Percentiles rank a stretch among this genome's conserved stretches.
These are phyloP conservation scores for Dendrocopos noguchii DNA, from an alignment of 2,113 vertebrate species.

Conservation along the genomic window DNA sequence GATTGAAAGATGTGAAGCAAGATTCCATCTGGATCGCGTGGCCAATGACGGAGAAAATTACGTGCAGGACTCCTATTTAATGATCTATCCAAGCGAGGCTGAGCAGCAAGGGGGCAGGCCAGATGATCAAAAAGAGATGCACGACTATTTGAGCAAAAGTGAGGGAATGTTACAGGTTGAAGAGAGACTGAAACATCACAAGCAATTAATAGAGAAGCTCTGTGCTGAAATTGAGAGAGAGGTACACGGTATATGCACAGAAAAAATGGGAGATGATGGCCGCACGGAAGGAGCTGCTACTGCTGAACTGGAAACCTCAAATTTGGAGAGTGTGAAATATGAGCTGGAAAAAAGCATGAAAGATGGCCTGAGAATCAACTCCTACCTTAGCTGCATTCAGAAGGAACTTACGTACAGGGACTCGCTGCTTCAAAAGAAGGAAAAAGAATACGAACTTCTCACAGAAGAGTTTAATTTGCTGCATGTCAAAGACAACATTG, in stretches of 20 bases:
- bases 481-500: constrained; percentile 70
- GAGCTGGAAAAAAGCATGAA: constrained; percentile 87
- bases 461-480: constrained; percentile 83
- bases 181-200: constrained; percentile 81
- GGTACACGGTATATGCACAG: constrained; percentile 63
- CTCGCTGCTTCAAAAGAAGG: constrained; percentile 80
- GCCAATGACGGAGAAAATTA: constrained; percentile 77
- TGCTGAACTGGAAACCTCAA: constrained; percentile 55
- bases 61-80: constrained; percentile 75
- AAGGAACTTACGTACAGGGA: constrained; percentile 85
- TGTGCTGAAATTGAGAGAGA: constrained; percentile 88
- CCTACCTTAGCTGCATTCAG: constrained; percentile 83
- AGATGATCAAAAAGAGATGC: constrained; percentile 69
- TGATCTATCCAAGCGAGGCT: constrained; percentile 31
- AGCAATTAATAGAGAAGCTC: constrained; percentile 83
- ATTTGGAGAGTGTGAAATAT: constrained; percentile 78
- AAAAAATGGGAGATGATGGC: constrained; percentile 40
- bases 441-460: constrained; percentile 89
- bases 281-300: background rate
- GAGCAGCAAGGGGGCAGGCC: constrained; percentile 43
- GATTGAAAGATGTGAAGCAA: constrained; percentile 83
- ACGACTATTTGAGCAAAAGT: constrained; percentile 75
- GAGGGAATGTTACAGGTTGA: constrained; percentile 85
- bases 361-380: constrained; percentile 84
- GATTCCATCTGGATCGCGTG: constrained; percentile 71